Evolutionary conservation across 2,113 vertebrate species (phyloP).

Genomic region (Scomber colias): DNA sequence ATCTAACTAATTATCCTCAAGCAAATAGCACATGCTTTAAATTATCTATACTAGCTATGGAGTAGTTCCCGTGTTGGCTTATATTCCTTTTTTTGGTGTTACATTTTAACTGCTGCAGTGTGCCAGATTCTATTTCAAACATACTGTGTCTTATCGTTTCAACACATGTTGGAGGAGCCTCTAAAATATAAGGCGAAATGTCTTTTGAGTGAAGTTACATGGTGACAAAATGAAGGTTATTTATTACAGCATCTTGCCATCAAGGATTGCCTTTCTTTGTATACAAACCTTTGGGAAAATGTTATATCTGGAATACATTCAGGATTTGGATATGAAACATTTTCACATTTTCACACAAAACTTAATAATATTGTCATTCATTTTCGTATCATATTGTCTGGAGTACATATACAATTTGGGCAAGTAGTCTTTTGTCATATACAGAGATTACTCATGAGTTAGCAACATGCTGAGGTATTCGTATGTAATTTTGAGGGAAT

Average conservation of each 20-base stretch:
- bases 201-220: background rate
- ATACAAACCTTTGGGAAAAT: no score
- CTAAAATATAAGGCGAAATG: background rate
- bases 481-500: background rate
- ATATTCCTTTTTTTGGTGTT: background rate
- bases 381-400: no score
- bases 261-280: no score
- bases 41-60: background rate
- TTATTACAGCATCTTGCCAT: no score
- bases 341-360: background rate
- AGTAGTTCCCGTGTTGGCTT: background rate
- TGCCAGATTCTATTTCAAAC: background rate
- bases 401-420: no score
- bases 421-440: background rate
- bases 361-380: no score
- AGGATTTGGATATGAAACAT: background rate
- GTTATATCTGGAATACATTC: no score
- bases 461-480: background rate
- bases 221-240: background rate
- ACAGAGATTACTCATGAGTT: background rate
- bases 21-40: constrained; percentile 11
- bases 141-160: background rate
- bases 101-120: no score
- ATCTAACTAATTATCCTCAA: constrained; percentile 9
- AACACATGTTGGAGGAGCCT: background rate